Evolutionary conservation across 2,113 vertebrate species (phyloP).

Genomic region (Dolichotis patagonum): DNA sequence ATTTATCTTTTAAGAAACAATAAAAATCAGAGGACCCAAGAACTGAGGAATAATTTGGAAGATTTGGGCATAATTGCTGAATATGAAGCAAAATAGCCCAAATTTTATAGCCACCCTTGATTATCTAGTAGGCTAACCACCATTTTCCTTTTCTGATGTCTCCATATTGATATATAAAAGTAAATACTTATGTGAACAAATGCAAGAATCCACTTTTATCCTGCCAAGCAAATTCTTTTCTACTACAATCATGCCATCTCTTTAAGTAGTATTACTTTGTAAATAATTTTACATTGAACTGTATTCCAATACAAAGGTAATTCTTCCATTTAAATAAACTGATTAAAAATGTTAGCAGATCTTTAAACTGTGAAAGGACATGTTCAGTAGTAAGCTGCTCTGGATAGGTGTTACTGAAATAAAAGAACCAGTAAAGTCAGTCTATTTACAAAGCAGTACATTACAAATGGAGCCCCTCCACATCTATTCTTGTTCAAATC

Average conservation of each 20-base stretch:
- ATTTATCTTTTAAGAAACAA: conserved; percentile 46
- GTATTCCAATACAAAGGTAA: not conserved
- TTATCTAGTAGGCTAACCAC: not conserved
- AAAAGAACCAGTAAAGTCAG: not conserved
- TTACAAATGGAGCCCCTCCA: not conserved
- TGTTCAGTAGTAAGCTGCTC: not conserved
- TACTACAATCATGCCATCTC: not conserved
- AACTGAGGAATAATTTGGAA: not conserved
- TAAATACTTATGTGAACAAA: conserved; percentile 50
- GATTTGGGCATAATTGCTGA: not conserved
- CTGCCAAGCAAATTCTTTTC: conserved; percentile 38
- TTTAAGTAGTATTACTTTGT: conserved; percentile 55
- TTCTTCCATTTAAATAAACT: conserved; percentile 25
- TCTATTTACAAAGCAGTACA: not conserved
- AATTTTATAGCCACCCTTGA: conserved; percentile 49
- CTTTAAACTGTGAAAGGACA: not conserved
- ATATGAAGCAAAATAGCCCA: conserved; percentile 46
- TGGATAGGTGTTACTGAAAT: not conserved
- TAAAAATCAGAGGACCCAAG: conserved; percentile 64
- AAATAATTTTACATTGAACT: conserved; percentile 39
- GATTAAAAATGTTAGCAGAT: not conserved
- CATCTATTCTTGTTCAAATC: not conserved
- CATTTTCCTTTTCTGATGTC: conserved; percentile 3
- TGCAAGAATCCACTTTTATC: not conserved
- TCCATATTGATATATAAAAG: conserved; percentile 40